A percentile compares a stretch with the other conserved stretches of the same genome.
These are phyloP conservation scores for Bactericera cockerelli DNA, from an alignment of 1,140 invertebrate genomes.

Conservation along the genomic window DNA sequence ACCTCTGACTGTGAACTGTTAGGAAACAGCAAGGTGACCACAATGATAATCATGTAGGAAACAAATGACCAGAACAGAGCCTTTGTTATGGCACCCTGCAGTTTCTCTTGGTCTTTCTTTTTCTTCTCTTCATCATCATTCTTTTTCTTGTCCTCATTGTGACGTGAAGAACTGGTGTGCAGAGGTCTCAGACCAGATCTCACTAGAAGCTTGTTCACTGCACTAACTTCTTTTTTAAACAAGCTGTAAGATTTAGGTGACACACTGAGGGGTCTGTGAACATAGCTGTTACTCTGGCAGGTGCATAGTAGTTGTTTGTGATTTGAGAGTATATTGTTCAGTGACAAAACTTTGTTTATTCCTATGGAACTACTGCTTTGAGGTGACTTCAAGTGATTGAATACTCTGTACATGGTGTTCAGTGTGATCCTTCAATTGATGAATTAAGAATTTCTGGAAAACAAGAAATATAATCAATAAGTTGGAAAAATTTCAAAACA, in stretches of 20 bases:
- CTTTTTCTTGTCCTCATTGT: constrained; percentile 19
- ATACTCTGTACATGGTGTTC: constrained; percentile 1
- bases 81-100: constrained; percentile 50
- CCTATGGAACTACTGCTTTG: background rate
- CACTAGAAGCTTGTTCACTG: background rate
- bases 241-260: background rate
- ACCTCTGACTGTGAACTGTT: constrained; percentile 56
- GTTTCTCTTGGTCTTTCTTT: constrained; percentile 31
- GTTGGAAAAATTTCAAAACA: too few species aligned
- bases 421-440: too few species aligned
- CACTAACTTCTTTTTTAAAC: background rate
- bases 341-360: background rate
- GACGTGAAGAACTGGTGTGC: background rate
- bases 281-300: background rate
- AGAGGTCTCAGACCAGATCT: background rate
- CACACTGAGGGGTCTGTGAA: background rate
- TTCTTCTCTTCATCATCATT: constrained; percentile 40
- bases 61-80: constrained; percentile 57
- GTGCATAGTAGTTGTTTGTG: background rate
- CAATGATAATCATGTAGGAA: constrained; percentile 50
- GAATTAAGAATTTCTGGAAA: too few species aligned
- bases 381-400: background rate
- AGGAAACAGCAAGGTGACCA: constrained; percentile 51
- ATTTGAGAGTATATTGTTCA: background rate
- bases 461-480: too few species aligned